Conservation (phyloP, 2,888 invertebrate species). For the Tipula vernalis region DNA sequence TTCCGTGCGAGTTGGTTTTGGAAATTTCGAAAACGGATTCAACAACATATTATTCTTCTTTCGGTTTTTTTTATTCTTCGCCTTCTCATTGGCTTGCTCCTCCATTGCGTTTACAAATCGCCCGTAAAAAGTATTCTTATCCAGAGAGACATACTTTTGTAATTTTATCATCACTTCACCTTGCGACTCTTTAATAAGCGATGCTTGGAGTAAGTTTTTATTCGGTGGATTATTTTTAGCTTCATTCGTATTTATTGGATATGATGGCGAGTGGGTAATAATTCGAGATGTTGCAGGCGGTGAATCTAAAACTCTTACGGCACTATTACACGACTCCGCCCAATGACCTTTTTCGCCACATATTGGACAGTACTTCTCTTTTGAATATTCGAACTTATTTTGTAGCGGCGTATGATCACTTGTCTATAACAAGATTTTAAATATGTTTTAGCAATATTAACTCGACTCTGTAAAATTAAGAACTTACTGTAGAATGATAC, state of each 20-base stretch:
- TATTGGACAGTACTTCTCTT: constrained; percentile 41
- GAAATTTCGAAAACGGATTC: not conserved
- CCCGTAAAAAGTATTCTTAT: not conserved
- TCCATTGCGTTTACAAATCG: not conserved
- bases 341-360: constrained; percentile 43
- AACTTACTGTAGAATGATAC: constrained; percentile 55
- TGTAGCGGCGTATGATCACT: constrained; percentile 32
- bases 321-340: constrained; percentile 28
- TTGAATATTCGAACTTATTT: constrained; percentile 23
- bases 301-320: constrained; percentile 21
- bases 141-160: not conserved
- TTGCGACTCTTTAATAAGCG: not conserved
- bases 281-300: not conserved
- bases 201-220: not conserved
- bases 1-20: not conserved
- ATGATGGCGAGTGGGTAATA: not conserved
- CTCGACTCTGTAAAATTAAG: not conserved
- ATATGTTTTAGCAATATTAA: not conserved
- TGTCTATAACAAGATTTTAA: constrained; percentile 31
- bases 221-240: not conserved
- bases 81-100: not conserved
- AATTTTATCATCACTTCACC: not conserved
- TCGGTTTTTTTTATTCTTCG: not conserved
- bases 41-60: not conserved
- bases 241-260: not conserved